Evolutionary conservation across 2,113 vertebrate genomes (phyloP).

Genomic region (Brienomyrus brachyistius): DNA sequence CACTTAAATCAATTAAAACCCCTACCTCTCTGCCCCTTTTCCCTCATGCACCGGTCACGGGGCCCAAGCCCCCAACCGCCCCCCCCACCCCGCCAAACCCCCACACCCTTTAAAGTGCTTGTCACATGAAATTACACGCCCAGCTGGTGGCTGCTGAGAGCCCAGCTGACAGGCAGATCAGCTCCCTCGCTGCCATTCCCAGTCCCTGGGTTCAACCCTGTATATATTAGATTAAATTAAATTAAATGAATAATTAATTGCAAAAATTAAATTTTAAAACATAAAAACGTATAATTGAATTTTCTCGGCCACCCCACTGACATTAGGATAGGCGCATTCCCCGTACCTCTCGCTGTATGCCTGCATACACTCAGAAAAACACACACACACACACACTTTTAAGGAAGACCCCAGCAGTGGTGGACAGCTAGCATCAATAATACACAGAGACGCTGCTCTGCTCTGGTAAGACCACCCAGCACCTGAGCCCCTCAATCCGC

Average conservation of each 20-base stretch:
- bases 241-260: not conserved
- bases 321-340: not conserved
- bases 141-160: slow-evolving; percentile 9
- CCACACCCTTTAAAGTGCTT: too few relatives aligned
- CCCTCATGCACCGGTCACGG: not conserved
- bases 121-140: slow-evolving; percentile 18
- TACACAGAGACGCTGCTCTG: not conserved
- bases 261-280: slow-evolving; percentile 1
- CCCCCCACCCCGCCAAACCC: too few relatives aligned
- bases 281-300: not conserved
- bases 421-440: not conserved
- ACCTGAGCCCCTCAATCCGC: not conserved
- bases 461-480: not conserved
- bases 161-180: not conserved
- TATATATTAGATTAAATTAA: slow-evolving; percentile 6
- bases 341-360: not conserved
- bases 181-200: not conserved
- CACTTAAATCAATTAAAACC: slow-evolving; percentile 24
- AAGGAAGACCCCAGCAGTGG: not conserved
- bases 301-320: not conserved
- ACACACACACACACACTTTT: not conserved
- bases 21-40: not conserved
- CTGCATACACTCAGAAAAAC: not conserved
- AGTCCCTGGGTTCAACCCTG: not conserved
- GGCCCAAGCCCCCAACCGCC: not conserved